Evolutionary conservation across 2,797 vertebrate genomes (phyloP).

Genomic region (Oreonectes daqikongensis): DNA sequence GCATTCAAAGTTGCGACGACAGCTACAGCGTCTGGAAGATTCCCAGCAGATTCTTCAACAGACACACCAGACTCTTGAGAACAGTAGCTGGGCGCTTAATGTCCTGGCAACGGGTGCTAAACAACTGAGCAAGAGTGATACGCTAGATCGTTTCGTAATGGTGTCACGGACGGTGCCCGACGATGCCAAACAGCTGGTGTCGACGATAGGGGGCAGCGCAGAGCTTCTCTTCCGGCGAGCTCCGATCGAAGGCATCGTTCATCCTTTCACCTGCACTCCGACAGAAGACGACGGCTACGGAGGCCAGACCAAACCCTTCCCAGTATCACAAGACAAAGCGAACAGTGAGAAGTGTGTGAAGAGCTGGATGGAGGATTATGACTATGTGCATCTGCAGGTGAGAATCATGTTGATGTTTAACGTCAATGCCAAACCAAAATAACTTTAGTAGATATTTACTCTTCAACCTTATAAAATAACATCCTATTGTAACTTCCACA

Average conservation of each 20-base stretch:
- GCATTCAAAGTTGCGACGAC: constrained; percentile 85
- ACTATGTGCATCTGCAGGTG: constrained; percentile 97
- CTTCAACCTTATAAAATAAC: not conserved
- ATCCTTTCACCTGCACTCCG: constrained; percentile 67
- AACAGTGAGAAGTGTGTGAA: constrained; percentile 86
- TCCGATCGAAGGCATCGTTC: constrained; percentile 62
- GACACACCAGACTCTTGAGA: constrained; percentile 83
- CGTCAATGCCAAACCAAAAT: no score
- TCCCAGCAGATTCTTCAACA: constrained; percentile 93
- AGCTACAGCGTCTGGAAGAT: constrained; percentile 90
- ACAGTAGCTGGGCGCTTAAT: constrained; percentile 84
- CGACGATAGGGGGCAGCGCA: constrained; percentile 81
- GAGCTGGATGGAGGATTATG: constrained; percentile 99
- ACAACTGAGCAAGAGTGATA: constrained; percentile 85
- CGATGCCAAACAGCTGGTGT: constrained; percentile 89
- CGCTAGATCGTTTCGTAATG: constrained; percentile 92
- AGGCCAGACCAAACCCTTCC: constrained; percentile 74
- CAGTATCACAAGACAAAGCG: constrained; percentile 74
- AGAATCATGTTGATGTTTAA: not conserved
- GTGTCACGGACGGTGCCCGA: constrained; percentile 89
- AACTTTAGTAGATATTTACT: no score
- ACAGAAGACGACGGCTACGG: constrained; percentile 69
- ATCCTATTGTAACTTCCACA: no score
- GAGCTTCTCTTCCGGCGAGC: constrained; percentile 84
- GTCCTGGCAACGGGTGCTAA: constrained; percentile 75